Base-by-base conservation (phyloP, 2,797 vertebrate genomes). In the Phyllotis vaccarum region DNA sequence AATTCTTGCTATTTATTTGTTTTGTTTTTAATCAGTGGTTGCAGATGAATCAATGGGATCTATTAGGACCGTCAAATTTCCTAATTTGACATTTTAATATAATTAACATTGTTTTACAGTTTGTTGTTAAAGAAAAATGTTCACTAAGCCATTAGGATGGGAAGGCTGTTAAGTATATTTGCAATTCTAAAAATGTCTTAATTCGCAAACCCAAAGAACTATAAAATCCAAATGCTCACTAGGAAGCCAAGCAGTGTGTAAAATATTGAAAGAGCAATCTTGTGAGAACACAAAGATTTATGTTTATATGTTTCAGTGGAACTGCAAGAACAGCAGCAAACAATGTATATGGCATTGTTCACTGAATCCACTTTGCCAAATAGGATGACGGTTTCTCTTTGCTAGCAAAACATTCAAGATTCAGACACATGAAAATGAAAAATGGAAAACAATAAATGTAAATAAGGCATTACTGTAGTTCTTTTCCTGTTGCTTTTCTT, bases 381-480 rank as follows among this genome's bases (percentile, higher is more conserved):
- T 12, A 66, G 49, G 78, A 95, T n/a, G 31, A 76, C 6, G 0
- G 76, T 97, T 95, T 95, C 49, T 93, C n/a, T 93, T 82, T 95
- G 68, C 52, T n/a, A 83, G 21, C 16, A 86, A 10, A 95, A 24
- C 27, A 88, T 12, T 96, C 56, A 56, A 58, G 27, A 91, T 89
- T 68, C 9, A 62, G 56, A 66, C 46, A 85, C 6, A 83, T 76
- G 62, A 92, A 95, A 79, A 97, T 89, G 74, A 98, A 96, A 97
- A 97, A 91, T 68, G 46, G n/a, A 86, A 95, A 97, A 49, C 83
- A 95, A 93, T 95, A 96, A 94, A 96, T 95, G 74, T 95, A 96
- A 96, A 96, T 93, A 95, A 94, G 85, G 37, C 62, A 90, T 95
- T 96, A 79, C 49, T 52, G 6, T 76, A 87, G 52, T 1, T 3